Conservation (phyloP, 1,140 invertebrate genomes). For the Conopomorpha cramerella region DNA sequence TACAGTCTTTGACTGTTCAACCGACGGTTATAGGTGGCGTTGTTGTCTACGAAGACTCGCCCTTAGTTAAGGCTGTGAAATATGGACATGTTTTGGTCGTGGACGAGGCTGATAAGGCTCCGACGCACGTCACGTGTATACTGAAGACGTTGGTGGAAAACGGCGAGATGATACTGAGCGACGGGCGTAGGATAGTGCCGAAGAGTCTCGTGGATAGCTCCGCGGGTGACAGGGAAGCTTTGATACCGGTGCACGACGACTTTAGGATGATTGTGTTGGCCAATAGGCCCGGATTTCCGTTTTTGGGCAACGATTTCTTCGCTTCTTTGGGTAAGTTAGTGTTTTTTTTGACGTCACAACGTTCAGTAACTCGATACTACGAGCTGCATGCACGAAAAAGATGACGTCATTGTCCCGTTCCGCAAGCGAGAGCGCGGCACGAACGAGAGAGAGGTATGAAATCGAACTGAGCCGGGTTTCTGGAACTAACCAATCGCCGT, state of each 20-base stretch:
- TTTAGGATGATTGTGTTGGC: conserved; percentile 92
- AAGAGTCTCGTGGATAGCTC: conserved; percentile 42
- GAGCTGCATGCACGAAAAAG: too few relatives aligned
- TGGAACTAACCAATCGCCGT: too few relatives aligned
- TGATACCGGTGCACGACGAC: conserved; percentile 80
- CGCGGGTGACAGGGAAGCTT: conserved; percentile 45
- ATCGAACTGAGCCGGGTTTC: too few relatives aligned
- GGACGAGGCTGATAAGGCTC: conserved; percentile 97
- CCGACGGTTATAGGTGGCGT: conserved; percentile 87
- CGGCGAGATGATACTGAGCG: conserved; percentile 93
- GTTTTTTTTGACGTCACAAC: too few relatives aligned
- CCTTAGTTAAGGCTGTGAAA: conserved; percentile 89
- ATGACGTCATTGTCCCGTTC: too few relatives aligned
- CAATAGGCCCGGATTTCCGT: conserved; percentile 96
- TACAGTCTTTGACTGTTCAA: conserved; percentile 92
- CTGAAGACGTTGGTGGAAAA: conserved; percentile 93
- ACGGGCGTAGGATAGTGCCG: conserved; percentile 87
- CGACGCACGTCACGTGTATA: conserved; percentile 94
- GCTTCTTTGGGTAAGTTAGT: conserved; percentile 65
- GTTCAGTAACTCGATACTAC: too few relatives aligned
- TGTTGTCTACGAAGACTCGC: conserved; percentile 92
- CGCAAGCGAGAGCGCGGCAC: too few relatives aligned
- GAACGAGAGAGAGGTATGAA: too few relatives aligned
- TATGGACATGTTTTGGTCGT: conserved; percentile 88
- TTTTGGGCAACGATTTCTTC: conserved; percentile 97